Evolutionary conservation across 2,113 vertebrate species (phyloP), one percentile per base, ranked within the genome.

Genomic region (Crotophaga sulcirostris): DNA sequence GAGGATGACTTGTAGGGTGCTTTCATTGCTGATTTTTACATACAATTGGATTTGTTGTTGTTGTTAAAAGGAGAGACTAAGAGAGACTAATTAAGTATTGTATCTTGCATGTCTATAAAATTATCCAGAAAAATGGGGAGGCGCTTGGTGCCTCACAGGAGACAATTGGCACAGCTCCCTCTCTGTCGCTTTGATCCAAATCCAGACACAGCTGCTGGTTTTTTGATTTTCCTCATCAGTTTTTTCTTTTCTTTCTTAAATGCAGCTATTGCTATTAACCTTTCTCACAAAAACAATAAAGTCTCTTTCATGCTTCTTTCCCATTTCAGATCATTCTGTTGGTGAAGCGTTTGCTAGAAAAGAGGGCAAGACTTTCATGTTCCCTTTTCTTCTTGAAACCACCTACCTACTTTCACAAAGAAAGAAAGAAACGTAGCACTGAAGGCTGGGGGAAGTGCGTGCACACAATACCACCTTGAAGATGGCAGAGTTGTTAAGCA

Each of bases 221-320:
- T 4, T 2, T 4, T 60, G 2, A 38, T 88, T 91, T 88, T 20
- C 17, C 4, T 83, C 29, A 55, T 36, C 5, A 14, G 8, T 58
- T 85, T 80, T 40, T 20, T 5, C 2, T 87, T 78, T 58, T 62
- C 11, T 76, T 82, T 88, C 75, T 80, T 80, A 64, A 90, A 58
- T 42, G 59, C 11, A 56, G 42, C 17, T 56, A 33, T 74, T 83
- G 59, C 63, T 64, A 63, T 92, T 93, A 95, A 80, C 25, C n/a
- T 88, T 79, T 87, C 34, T 72, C 40, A 68, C 44, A 79, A 85
- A 91, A 91, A n/a, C 45, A 87, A n/a, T 84, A 70, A 94, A 96
- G 40, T 13, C 20, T 84, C 23, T 95, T 93, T 93, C n/a, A 60
- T 89, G 52, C 44, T 87, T 87, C 23, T 16, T 75, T 90, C 34